These are phyloP conservation scores for Epinotia ramella DNA, from an alignment of 2,888 invertebrate genomes.

Conservation along the genomic window DNA sequence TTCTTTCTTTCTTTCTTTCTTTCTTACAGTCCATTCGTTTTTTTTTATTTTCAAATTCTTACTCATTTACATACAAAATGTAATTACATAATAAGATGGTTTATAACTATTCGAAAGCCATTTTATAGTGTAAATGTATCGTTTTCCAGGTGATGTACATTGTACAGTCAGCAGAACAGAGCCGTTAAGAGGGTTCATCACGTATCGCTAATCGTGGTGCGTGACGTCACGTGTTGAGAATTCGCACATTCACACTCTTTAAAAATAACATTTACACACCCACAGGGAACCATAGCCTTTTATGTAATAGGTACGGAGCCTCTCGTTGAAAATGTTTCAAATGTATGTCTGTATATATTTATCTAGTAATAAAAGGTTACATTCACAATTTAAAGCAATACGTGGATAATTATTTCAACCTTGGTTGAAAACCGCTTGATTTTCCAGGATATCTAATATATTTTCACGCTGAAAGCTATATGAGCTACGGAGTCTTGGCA, in stretches of 20 bases:
- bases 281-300: neutral
- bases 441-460: no score
- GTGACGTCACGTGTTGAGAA: conserved; percentile 65
- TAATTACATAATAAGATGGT: no score
- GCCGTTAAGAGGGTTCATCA: conserved; percentile 55
- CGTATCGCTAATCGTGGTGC: conserved; percentile 63
- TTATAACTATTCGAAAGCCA: neutral
- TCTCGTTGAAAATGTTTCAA: neutral
- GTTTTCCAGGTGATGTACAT: conserved; percentile 2
- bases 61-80: no score
- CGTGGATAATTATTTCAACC: neutral
- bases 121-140: neutral
- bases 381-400: neutral
- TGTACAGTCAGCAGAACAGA: conserved; percentile 3
- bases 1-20: no score
- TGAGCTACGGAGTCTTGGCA: no score
- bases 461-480: no score
- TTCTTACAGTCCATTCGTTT: no score
- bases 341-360: neutral
- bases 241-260: conserved; percentile 68
- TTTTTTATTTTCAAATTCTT: no score
- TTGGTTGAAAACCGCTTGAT: no score
- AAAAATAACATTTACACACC: conserved; percentile 42
- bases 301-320: neutral
- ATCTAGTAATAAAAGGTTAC: neutral